Evolutionary conservation across 2,113 vertebrate genomes (phyloP), one percentile per base, ranked within the genome.

Genomic region (Cricetomys ansorgei): DNA sequence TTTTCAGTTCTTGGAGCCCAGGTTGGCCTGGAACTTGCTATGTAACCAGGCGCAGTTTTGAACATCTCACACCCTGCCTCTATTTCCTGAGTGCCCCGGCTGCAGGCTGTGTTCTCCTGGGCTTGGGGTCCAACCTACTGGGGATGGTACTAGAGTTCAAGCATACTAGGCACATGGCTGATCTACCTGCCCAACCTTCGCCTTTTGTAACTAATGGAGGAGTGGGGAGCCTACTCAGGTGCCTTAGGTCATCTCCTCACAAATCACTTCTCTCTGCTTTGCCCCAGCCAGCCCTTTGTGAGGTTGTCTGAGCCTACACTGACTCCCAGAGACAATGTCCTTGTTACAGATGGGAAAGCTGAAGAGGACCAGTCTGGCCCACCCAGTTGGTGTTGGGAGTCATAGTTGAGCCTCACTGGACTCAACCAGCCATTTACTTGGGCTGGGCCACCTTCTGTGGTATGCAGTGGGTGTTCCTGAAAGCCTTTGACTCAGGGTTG

Each of bases 321-420:
- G 10, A 0, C 48, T n/a, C 53, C 34, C 23, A n/a, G 86, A 50
- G 72, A 27, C 40, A 23, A 17, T 5, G 45, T 67, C 77, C 6
- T 72, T 84, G 62, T 93, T 45, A 45, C 27, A 40, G 59, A 48
- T 0, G 23, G 34, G 31, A 29, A 73, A 57, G 37, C 31, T 0
- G 2, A 8, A 8, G 45, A 43, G 25, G 67, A 34, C 37, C 45
- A 1, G 37, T 50, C 31, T 45, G 48, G 73, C 7, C 4, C 27
- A 84, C 57, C 57, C 27, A 29, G 5, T 55, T 48, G 45, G n/a
- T 13, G 13, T 43, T 27, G 55, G 40, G 48, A 84, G 79, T 45
- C 45, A 17, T 0, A 21, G 1, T 7, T 0, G 2, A 53, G 31
- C 29, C n/a, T 80, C 34, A 31, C 34, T 77, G 1, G 53, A 9